These are phyloP conservation scores for Agrilus cyanescens DNA, from an alignment of 2,888 invertebrate species.

Conservation along the genomic window DNA sequence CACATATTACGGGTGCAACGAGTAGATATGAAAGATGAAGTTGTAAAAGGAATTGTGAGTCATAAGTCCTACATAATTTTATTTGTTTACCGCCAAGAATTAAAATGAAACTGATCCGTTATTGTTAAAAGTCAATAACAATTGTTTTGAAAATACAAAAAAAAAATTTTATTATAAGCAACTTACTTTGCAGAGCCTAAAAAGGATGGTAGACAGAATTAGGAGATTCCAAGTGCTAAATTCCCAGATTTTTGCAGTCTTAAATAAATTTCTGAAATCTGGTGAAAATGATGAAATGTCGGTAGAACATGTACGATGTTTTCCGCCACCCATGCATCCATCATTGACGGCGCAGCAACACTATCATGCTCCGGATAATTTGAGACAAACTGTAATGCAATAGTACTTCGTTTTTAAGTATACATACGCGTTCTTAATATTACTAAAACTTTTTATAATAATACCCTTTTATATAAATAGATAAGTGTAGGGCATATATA, in stretches of 20 bases:
- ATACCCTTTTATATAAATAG: background rate
- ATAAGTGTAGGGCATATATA: background rate
- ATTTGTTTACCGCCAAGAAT: background rate
- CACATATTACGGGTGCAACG: slow-evolving; percentile 92
- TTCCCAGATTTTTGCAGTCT: slow-evolving; percentile 92
- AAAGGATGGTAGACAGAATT: slow-evolving; percentile 95
- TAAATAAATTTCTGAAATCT: slow-evolving; percentile 86
- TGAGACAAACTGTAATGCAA: slow-evolving; percentile 31
- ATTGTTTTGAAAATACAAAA: background rate
- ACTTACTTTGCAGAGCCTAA: slow-evolving; percentile 58
- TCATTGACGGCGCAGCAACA: slow-evolving; percentile 45
- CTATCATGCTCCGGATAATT: slow-evolving; percentile 48
- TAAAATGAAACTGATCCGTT: too few species aligned
- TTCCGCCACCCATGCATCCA: slow-evolving; percentile 86
- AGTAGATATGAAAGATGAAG: slow-evolving; percentile 91
- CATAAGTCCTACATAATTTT: slow-evolving; percentile 3
- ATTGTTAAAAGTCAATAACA: too few species aligned
- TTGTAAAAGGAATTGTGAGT: slow-evolving; percentile 90
- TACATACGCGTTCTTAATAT: background rate
- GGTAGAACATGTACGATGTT: slow-evolving; percentile 93
- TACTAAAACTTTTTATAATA: background rate
- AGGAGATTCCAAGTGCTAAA: slow-evolving; percentile 96
- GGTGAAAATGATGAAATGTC: slow-evolving; percentile 73
- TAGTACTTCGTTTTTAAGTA: background rate
- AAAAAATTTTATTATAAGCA: slow-evolving; percentile 6